Conservation (phyloP, 2,888 invertebrate genomes). For the Odontocolon sp. region DNA sequence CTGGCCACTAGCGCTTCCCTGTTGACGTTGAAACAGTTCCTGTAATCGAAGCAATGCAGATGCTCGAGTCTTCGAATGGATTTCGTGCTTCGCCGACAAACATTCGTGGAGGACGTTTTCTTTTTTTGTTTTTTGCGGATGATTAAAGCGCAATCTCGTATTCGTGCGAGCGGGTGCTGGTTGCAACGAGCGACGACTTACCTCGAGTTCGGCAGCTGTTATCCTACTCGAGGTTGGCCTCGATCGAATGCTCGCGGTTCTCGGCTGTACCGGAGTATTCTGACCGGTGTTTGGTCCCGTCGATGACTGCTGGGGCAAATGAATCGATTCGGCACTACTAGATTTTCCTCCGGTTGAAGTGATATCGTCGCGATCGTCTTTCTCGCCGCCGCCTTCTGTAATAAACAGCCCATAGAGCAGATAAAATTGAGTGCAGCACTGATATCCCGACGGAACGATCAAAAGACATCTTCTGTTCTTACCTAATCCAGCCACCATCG, state of each 20-base stretch:
- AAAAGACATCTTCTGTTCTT: conserved; percentile 64
- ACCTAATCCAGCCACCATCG: conserved; percentile 95
- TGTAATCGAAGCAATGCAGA: conserved; percentile 74
- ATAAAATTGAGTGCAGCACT: not conserved
- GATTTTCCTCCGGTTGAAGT: conserved; percentile 87
- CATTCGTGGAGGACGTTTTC: conserved; percentile 44
- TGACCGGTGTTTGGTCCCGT: conserved; percentile 82
- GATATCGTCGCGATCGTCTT: conserved; percentile 88
- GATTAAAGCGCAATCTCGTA: conserved; percentile 51
- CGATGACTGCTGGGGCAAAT: conserved; percentile 82
- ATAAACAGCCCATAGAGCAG: not conserved
- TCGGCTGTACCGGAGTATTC: conserved; percentile 85
- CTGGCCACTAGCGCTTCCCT: conserved; percentile 84
- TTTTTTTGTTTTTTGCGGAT: conserved; percentile 45
- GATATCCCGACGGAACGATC: not conserved
- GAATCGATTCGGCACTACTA: conserved; percentile 91
- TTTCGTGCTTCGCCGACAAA: conserved; percentile 58
- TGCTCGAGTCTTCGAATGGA: conserved; percentile 64
- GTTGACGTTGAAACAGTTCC: conserved; percentile 95
- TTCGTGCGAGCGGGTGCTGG: conserved; percentile 50
- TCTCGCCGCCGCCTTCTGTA: conserved; percentile 85
- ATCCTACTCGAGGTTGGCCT: conserved; percentile 94
- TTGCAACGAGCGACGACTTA: conserved; percentile 59
- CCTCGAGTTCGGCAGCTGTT: conserved; percentile 93
- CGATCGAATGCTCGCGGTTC: conserved; percentile 95